Evolutionary conservation across 2,888 invertebrate species (phyloP), one percentile per base, ranked within the genome.

Genomic region (Mallateleia sp.): DNA sequence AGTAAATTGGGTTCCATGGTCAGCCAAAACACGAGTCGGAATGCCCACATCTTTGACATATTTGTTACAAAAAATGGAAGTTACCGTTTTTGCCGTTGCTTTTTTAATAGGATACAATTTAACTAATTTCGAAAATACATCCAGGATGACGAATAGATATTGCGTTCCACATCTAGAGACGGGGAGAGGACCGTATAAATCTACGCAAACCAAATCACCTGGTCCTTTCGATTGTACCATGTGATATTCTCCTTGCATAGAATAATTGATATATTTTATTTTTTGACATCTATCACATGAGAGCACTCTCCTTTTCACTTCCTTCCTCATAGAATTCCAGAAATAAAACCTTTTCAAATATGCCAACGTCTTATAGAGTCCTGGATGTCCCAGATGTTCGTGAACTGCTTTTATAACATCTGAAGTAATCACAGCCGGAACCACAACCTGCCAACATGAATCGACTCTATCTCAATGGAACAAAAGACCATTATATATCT

Each of bases 1-100:
- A 79, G 89, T 88, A 54, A 92, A 90, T 64, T 91, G 91, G 1
- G 80, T 88, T 0, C 79, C 85, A 11, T 85, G 78, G n/a, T 85
- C 88, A 0, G 64, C 3, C 7, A 69, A 22, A 4, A 69, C 50
- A 8, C 69, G 11, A 1, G 14, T 4, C 4, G 69, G 69, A n/a
- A 24, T 34, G 5, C 52, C 52, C 9, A 54, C 34, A 15, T 52
- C 50, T 11, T n/a, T 15, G 11, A 69, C 18, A n/a, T 67, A 67
- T 24, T 15, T 28, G 1, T 67, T n/a, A 28, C 42, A 28, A 3
- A 50, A n/a, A 18, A 15, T 22, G 8, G 24, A 20, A 1, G 18
- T 14, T 8, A 34, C 62, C 1, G 38, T 20, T 2, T n/a, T 11
- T 6, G 78, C 66, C 1, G 67, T 67, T 1, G 52, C 67, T 15